Evolutionary conservation across 2,113 vertebrate species (phyloP).

Genomic region (Corythornis cristatus): DNA sequence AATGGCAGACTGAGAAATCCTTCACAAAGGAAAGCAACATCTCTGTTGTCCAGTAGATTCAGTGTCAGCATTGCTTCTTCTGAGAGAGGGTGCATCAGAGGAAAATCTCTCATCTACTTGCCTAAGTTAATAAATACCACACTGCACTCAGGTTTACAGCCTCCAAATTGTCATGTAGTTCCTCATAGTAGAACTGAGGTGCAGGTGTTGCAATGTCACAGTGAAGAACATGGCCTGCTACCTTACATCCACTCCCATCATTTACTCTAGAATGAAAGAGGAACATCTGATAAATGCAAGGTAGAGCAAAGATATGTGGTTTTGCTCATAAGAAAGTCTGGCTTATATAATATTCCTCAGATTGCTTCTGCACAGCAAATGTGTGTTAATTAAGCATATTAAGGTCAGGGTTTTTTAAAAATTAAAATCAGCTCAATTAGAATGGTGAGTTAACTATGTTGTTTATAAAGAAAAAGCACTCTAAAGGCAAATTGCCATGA

Average conservation of each 20-base stretch:
- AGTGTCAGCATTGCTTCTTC: background rate
- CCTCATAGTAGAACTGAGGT: background rate
- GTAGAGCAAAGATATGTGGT: background rate
- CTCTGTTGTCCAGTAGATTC: background rate
- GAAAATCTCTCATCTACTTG: background rate
- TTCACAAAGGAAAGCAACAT: background rate
- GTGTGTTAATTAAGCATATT: background rate
- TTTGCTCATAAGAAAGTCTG: background rate
- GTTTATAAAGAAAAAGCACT: background rate
- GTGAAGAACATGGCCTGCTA: background rate
- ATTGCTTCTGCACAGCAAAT: background rate
- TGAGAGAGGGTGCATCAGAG: background rate
- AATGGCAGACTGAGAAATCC: background rate
- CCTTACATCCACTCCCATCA: background rate
- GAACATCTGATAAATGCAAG: background rate
- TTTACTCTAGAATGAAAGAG: background rate
- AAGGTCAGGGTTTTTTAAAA: background rate
- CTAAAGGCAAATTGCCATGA: background rate
- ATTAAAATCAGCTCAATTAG: background rate
- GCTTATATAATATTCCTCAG: background rate
- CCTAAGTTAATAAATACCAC: background rate
- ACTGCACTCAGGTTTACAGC: background rate
- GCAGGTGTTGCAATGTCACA: background rate
- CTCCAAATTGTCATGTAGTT: background rate
- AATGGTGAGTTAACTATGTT: background rate